Evolutionary conservation across 1,140 invertebrate genomes (phyloP), one percentile per base, ranked within the genome.

Genomic region (Apis laboriosa): DNA sequence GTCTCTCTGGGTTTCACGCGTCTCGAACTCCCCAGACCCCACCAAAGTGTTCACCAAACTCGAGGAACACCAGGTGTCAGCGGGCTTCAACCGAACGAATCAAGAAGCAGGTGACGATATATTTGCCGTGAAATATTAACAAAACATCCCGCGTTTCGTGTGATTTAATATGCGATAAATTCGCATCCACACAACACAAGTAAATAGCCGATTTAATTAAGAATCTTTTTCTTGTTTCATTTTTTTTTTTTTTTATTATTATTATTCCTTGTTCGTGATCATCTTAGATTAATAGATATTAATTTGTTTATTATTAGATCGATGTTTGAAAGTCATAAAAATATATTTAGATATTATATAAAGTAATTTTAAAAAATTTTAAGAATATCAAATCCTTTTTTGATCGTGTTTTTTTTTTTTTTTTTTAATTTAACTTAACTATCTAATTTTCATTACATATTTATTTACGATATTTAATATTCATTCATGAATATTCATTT

Each of bases 41-140:
- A 86, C 86, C 83, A 88, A 84, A 88, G 78, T 84, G 79, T 86
- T 75, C 83, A 71, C 68, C 82, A 70, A 81, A 83, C 81, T 82
- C 79, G 68, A 55, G 56, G 63, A 28, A 24, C 56, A 64, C 86
- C 82, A 86, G 80, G 83, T 85, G 84, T 76, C 84, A 83, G 87
- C 80, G 86, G 60, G 81, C 74, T 80, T 89, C 84, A 82, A 88
- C 67, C 9, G 55, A 34, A 80, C 83, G 66, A 80, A 71, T 61
- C 53, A 55, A 43, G 73, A 49, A 51, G 64, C 78, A 85, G 81
- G 86, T 90, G 83, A 84, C 53, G 80, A 80, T 11, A 43, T 19
- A 21, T 43, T 19, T 17, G n/a, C 5, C 56, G 24, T 43, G 60
- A 21, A 28, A 80, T 5, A 15, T 21, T 63, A 66, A 71, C 77